These are phyloP conservation scores for Gari tellinella DNA, from an alignment of 2,888 invertebrate genomes.

Conservation along the genomic window DNA sequence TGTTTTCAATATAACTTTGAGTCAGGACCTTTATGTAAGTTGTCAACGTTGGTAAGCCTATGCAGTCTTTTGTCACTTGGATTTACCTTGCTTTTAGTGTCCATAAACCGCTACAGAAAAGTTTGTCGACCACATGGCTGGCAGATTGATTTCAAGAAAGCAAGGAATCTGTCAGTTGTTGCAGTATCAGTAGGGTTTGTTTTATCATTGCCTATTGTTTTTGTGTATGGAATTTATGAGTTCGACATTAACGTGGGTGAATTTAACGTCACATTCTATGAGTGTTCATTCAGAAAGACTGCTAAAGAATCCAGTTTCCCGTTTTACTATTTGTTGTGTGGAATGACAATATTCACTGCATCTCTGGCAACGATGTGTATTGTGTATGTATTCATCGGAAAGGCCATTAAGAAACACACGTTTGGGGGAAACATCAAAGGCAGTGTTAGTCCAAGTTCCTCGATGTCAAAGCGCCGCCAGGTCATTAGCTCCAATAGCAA, in stretches of 20 bases:
- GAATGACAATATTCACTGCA: conserved; percentile 31
- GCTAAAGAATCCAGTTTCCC: conserved; percentile 3
- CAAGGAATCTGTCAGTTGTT: conserved; percentile 43
- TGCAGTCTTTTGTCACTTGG: conserved; percentile 47
- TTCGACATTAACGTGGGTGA: conserved; percentile 10
- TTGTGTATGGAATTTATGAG: conserved; percentile 32
- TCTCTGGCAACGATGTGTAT: conserved; percentile 41
- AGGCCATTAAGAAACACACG: conserved; percentile 36
- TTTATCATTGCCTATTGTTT: conserved; percentile 42
- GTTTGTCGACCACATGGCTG: conserved; percentile 66
- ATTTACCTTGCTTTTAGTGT: conserved; percentile 55
- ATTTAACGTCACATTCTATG: conserved; percentile 17
- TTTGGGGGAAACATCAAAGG: conserved; percentile 26
- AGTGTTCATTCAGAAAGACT: conserved; percentile 39
- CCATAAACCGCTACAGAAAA: conserved; percentile 66
- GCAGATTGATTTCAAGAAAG: conserved; percentile 66
- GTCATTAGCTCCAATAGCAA: too few species aligned
- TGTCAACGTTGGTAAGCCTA: conserved; percentile 45
- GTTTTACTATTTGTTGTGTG: conserved; percentile 34
- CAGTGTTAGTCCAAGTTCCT: conserved; percentile 27
- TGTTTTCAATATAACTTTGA: conserved; percentile 57
- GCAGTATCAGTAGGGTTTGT: conserved; percentile 27
- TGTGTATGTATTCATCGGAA: conserved; percentile 48
- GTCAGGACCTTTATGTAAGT: conserved; percentile 43
- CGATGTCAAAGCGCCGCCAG: conserved; percentile 31